phyloP scores from a whole-genome alignment of 2,113 vertebrate species.

The Hydrochoerus hydrochaeris region DNA sequence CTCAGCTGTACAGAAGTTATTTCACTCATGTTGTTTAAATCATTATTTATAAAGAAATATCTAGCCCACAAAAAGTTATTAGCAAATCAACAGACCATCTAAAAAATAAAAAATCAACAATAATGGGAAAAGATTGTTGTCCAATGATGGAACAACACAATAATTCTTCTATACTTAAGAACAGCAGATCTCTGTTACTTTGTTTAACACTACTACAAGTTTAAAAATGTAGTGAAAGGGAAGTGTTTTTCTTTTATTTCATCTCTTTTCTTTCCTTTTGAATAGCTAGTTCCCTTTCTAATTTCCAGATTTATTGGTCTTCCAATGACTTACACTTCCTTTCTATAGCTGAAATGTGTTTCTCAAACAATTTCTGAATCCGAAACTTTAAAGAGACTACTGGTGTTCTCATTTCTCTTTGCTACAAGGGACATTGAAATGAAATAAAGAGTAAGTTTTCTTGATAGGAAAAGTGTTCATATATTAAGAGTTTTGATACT shows the following conservation, averaged over 20 bases:
- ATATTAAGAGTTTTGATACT: background rate
- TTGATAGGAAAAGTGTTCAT: background rate
- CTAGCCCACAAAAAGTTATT: background rate
- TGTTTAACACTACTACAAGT: background rate
- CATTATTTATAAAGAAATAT: constrained; percentile 20
- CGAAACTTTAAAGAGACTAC: background rate
- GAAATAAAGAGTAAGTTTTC: constrained; percentile 29
- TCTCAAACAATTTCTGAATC: constrained; percentile 51
- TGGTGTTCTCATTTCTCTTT: background rate
- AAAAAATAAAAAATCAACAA: constrained; percentile 3
- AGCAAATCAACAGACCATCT: background rate
- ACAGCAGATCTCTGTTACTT: background rate
- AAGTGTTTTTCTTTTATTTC: background rate
- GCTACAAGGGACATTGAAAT: constrained; percentile 17
- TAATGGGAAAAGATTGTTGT: background rate
- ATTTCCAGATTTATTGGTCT: background rate
- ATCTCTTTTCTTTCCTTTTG: background rate
- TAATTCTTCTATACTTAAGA: background rate
- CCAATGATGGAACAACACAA: background rate
- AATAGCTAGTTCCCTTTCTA: constrained; percentile 31
- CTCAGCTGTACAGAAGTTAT: constrained; percentile 2
- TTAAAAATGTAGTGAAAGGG: background rate
- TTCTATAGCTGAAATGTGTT: constrained; percentile 28
- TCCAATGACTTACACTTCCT: background rate
- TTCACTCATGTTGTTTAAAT: constrained; percentile 12